A percentile compares a stretch with the other conserved stretches of the same genome.
These are phyloP conservation scores for Pseudachorutes palmiensis DNA, from an alignment of 1,140 invertebrate species.

Conservation along the genomic window DNA sequence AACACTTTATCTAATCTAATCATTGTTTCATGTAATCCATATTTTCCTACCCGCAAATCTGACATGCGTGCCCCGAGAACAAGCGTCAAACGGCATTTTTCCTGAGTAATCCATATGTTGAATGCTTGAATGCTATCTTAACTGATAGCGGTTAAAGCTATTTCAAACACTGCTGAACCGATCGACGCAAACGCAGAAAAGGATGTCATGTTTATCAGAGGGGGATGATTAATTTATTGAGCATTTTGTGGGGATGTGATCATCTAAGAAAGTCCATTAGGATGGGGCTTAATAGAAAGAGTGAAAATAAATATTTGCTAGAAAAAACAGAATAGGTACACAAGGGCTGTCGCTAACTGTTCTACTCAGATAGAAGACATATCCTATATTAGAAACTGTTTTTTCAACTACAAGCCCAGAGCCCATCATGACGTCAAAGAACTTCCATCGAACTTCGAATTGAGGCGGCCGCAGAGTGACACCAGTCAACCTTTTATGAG, in stretches of 20 bases:
- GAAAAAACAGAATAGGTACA: background rate
- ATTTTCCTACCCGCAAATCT: no score
- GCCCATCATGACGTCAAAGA: slow-evolving; percentile 31
- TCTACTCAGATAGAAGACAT: background rate
- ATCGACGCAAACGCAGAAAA: no score
- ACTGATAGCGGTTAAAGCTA: no score
- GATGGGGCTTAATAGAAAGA: background rate
- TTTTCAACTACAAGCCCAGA: slow-evolving; percentile 17
- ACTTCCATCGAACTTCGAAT: slow-evolving; percentile 37
- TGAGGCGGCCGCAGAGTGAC: slow-evolving; percentile 34
- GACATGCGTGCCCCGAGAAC: no score
- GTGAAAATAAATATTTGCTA: background rate
- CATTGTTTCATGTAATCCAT: no score
- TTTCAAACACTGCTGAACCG: no score
- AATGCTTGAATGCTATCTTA: no score
- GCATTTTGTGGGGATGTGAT: background rate
- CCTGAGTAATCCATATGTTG: no score
- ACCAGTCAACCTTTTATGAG: slow-evolving; percentile 28
- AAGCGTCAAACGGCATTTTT: no score
- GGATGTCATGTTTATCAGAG: no score
- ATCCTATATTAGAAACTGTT: slow-evolving; percentile 4
- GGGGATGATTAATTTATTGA: background rate
- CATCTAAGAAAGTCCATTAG: background rate
- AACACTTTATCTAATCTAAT: no score
- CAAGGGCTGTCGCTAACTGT: background rate